Evolutionary conservation across 2,888 invertebrate species (phyloP).

Genomic region (Gryllus longicercus): DNA sequence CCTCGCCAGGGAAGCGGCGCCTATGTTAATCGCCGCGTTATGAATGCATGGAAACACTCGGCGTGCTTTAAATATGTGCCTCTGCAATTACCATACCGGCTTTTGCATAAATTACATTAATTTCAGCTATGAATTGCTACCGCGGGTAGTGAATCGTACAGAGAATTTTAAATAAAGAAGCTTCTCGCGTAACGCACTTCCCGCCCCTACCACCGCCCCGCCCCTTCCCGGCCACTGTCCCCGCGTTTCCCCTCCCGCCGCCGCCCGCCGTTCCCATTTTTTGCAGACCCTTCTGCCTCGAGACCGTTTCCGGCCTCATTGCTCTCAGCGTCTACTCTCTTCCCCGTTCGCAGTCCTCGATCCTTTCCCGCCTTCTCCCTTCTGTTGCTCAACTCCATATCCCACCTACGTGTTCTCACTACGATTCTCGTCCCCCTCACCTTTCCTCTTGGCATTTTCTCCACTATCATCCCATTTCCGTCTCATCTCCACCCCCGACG

Average conservation of each 20-base stretch:
- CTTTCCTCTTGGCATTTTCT: no score
- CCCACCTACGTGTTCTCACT: no score
- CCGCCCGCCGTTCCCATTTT: no score
- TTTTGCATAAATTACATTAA: slow-evolving; percentile 17
- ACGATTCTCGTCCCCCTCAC: no score
- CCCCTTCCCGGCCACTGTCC: not conserved
- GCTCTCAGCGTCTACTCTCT: no score
- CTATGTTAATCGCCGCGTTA: slow-evolving; percentile 17
- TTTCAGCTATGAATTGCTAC: slow-evolving; percentile 17
- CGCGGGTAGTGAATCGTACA: slow-evolving; percentile 17
- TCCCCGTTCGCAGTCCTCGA: no score
- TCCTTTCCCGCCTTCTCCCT: no score
- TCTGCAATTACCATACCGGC: slow-evolving; percentile 17
- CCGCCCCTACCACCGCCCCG: not conserved
- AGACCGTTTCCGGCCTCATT: no score
- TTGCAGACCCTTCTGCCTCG: no score
- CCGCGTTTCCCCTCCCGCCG: not conserved
- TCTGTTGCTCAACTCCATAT: no score
- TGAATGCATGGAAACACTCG: slow-evolving; percentile 17
- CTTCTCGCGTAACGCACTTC: not conserved
- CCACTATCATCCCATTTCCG: no score
- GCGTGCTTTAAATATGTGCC: slow-evolving; percentile 17
- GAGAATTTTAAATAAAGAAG: slow-evolving; percentile 17
- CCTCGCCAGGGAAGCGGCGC: not conserved
- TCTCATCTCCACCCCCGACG: no score